These are phyloP conservation scores for Labia minor DNA, from an alignment of 2,888 invertebrate genomes.

Conservation along the genomic window DNA sequence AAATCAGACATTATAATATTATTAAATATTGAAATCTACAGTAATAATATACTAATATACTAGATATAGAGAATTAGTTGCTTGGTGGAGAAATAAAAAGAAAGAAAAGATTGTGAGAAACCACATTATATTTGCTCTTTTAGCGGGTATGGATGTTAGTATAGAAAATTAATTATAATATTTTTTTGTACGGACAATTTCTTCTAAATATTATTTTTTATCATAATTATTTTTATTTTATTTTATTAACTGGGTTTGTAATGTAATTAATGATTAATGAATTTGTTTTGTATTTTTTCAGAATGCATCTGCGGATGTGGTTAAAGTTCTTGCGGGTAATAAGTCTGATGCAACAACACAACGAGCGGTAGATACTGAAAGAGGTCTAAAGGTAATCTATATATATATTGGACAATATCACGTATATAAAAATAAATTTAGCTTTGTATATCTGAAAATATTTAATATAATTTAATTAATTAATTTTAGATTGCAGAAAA, in stretches of 20 bases:
- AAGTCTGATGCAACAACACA: conserved; percentile 69
- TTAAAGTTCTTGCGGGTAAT: conserved; percentile 74
- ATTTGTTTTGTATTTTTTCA: conserved; percentile 35
- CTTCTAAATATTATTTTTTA: too few relatives aligned
- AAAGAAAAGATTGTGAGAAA: too few relatives aligned
- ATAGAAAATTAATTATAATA: too few relatives aligned
- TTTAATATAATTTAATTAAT: neutral
- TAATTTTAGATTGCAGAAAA: conserved; percentile 65
- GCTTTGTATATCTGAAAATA: conserved; percentile 15
- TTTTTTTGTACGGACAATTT: neutral
- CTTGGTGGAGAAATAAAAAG: too few relatives aligned
- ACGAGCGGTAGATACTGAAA: conserved; percentile 64
- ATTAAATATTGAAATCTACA: conserved; percentile 15
- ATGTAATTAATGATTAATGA: neutral
- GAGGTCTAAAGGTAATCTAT: conserved; percentile 63
- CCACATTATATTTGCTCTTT: too few relatives aligned
- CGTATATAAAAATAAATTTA: too few relatives aligned
- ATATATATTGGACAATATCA: too few relatives aligned
- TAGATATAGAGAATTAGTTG: too few relatives aligned
- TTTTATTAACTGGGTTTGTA: neutral
- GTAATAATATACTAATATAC: conserved; percentile 14
- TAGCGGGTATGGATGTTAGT: too few relatives aligned
- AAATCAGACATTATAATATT: conserved; percentile 8
- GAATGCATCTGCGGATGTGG: conserved; percentile 79
- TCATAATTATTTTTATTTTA: neutral